These are phyloP conservation scores for Pipistrellus nathusii DNA, from an alignment of 2,797 vertebrate genomes.

Conservation along the genomic window DNA sequence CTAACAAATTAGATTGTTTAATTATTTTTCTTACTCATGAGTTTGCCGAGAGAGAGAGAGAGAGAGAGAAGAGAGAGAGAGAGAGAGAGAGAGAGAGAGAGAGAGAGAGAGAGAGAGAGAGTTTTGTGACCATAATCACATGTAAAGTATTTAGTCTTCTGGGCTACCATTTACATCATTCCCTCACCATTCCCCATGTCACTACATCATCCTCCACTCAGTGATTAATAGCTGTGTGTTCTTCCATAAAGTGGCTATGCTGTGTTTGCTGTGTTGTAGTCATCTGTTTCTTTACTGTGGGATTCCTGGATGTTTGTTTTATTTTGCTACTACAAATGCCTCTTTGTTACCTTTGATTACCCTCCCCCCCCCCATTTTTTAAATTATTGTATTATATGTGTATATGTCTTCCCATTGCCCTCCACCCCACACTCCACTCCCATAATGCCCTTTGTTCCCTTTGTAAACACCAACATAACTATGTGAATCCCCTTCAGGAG, in stretches of 20 bases:
- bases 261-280: background rate
- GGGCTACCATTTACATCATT: background rate
- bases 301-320: background rate
- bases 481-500: background rate
- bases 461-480: background rate
- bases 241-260: background rate
- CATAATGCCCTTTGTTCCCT: background rate
- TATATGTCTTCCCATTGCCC: too few relatives aligned
- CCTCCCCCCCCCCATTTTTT: too few relatives aligned
- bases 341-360: background rate
- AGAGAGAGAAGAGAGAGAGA: background rate
- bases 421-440: too few relatives aligned
- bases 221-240: background rate
- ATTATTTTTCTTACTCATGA: background rate
- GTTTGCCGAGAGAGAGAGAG: background rate
- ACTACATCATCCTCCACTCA: background rate
- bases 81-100: background rate
- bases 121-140: background rate
- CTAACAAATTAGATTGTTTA: conserved; percentile 3
- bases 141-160: background rate
- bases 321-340: background rate
- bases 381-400: too few relatives aligned
- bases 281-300: background rate
- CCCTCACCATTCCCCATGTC: background rate
- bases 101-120: background rate